Evolutionary conservation across 2,888 invertebrate genomes (phyloP).

Genomic region (Hermaeophaga mercurialis): DNA sequence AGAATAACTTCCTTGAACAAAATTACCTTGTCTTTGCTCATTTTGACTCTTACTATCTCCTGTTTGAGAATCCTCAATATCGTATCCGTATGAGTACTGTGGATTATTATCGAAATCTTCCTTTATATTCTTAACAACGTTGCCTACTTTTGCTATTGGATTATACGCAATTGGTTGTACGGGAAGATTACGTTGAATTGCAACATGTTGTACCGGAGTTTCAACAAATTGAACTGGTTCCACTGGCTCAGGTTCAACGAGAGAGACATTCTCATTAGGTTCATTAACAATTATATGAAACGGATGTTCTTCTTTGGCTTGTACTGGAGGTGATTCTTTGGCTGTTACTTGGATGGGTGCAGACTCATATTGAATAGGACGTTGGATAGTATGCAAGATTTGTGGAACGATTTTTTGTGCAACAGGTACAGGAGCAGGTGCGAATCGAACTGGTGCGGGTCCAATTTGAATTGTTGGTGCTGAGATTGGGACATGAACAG

Average conservation of each 20-base stretch:
- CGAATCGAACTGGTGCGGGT: neutral
- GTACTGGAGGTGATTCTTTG: constrained; percentile 30
- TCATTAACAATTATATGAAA: constrained; percentile 12
- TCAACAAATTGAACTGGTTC: constrained; percentile 27
- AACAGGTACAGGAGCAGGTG: neutral
- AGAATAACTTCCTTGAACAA: constrained; percentile 62
- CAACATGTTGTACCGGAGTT: constrained; percentile 38
- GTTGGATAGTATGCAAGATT: too few relatives aligned
- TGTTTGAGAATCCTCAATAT: constrained; percentile 62
- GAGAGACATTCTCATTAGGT: neutral
- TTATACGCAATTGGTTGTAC: constrained; percentile 36
- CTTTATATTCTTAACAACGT: constrained; percentile 1
- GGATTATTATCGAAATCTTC: constrained; percentile 61
- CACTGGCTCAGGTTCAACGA: constrained; percentile 14
- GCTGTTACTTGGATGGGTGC: constrained; percentile 10
- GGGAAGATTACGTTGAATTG: constrained; percentile 27
- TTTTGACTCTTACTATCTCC: constrained; percentile 55
- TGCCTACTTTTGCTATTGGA: constrained; percentile 45
- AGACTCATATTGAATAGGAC: neutral
- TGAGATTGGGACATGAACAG: too few relatives aligned
- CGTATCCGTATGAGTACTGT: constrained; percentile 64
- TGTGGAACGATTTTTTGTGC: too few relatives aligned
- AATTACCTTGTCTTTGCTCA: constrained; percentile 61
- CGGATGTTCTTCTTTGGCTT: constrained; percentile 9
- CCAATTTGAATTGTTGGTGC: neutral